Conservation (phyloP, 2,888 invertebrate species). For the Petrophora chlorosata region DNA sequence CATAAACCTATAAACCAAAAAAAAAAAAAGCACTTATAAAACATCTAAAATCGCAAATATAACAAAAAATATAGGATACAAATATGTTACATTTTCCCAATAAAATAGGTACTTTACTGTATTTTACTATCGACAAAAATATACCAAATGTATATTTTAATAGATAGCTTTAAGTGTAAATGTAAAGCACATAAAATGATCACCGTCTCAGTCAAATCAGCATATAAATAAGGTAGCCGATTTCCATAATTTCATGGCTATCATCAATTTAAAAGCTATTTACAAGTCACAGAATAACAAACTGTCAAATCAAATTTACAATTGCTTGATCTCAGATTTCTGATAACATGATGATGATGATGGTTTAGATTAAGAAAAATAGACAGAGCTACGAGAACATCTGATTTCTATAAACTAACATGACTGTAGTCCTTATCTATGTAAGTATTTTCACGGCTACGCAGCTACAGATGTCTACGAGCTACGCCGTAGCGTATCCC, state of each 20-base stretch:
- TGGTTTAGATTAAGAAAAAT: too few relatives aligned
- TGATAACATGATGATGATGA: too few relatives aligned
- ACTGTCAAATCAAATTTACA: slow-evolving; percentile 27
- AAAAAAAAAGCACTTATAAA: too few relatives aligned
- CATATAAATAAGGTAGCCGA: slow-evolving; percentile 34
- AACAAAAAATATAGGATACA: slow-evolving; percentile 3
- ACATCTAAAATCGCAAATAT: not conserved
- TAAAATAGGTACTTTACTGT: slow-evolving; percentile 11
- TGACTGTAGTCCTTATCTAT: too few relatives aligned
- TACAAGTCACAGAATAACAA: slow-evolving; percentile 25
- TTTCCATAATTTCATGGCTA: slow-evolving; percentile 27
- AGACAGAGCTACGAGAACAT: too few relatives aligned
- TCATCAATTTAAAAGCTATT: slow-evolving; percentile 22
- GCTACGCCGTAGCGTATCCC: slow-evolving; percentile 52
- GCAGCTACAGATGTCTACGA: slow-evolving; percentile 35
- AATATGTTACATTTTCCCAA: slow-evolving; percentile 14
- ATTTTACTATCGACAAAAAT: slow-evolving; percentile 9
- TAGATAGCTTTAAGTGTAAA: slow-evolving; percentile 20
- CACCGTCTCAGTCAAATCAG: slow-evolving; percentile 22
- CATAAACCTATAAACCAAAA: too few relatives aligned
- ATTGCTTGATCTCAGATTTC: slow-evolving; percentile 12
- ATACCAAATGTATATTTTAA: slow-evolving; percentile 15
- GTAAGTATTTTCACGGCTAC: slow-evolving; percentile 29
- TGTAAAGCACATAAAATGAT: slow-evolving; percentile 24
- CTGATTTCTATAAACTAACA: too few relatives aligned